phyloP scores from a whole-genome alignment of 2,888 invertebrate species.

The Calameuta idolon region DNA sequence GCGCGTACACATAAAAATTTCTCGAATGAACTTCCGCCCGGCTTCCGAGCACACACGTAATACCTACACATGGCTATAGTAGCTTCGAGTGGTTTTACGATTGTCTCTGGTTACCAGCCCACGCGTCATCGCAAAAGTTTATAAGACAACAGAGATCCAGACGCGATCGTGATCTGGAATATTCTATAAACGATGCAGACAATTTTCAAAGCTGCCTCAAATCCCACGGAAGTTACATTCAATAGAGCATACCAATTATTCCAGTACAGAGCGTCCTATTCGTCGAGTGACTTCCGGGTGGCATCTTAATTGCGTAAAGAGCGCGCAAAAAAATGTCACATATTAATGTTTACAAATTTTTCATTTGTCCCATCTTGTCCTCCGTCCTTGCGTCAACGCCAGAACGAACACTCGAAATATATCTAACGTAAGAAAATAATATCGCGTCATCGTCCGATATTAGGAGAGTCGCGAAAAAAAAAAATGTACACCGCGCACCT shows the following conservation, averaged over 20 bases:
- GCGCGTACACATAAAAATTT: background rate
- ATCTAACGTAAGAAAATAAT: background rate
- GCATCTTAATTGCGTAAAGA: background rate
- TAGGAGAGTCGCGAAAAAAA: background rate
- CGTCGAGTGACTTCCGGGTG: background rate
- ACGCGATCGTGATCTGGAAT: background rate
- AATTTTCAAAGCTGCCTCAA: background rate
- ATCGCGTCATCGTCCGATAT: background rate
- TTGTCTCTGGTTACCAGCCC: background rate
- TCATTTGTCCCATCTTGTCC: background rate
- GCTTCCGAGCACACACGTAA: background rate
- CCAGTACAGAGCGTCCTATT: background rate
- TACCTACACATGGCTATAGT: background rate
- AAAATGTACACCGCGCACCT: background rate
- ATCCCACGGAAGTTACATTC: background rate
- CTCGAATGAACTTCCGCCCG: background rate
- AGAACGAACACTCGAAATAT: background rate
- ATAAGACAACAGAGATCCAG: background rate
- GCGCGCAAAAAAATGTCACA: background rate
- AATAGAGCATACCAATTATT: background rate
- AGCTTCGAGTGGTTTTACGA: background rate
- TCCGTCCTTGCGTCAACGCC: background rate
- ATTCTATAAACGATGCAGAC: background rate
- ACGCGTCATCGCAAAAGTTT: background rate
- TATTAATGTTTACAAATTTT: background rate